Percentiles rank a stretch among this genome's conserved stretches.
phyloP scores from a whole-genome alignment of 1,140 invertebrate genomes.

The Lasioglossum baleicum region DNA sequence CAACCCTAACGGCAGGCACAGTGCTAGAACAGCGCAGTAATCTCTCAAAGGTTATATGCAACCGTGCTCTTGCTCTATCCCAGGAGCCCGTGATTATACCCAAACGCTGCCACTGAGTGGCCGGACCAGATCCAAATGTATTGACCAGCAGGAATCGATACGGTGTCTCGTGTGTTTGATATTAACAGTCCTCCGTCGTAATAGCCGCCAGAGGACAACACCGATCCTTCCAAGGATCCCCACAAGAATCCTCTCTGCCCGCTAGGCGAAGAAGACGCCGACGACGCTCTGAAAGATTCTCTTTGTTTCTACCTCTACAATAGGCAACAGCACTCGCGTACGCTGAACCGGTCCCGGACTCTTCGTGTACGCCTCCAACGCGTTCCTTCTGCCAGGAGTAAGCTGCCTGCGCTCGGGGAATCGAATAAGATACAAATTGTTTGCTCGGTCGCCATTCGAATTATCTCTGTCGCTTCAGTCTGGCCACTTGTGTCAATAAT shows the following conservation, averaged over 20 bases:
- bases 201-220: neutral
- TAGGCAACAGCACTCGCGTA: neutral
- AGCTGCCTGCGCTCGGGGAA: too few species aligned
- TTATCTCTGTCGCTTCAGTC: too few species aligned
- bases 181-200: neutral
- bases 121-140: neutral
- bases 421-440: too few species aligned
- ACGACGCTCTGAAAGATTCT: too few species aligned
- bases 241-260: too few species aligned
- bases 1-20: too few species aligned
- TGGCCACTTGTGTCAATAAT: too few species aligned
- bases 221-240: too few species aligned
- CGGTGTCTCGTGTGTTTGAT: neutral
- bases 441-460: too few species aligned
- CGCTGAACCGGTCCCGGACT: constrained; percentile 28
- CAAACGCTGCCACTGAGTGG: neutral
- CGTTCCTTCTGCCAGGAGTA: too few species aligned
- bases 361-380: neutral
- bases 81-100: neutral
- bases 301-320: constrained; percentile 33
- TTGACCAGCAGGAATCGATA: neutral
- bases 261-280: neutral
- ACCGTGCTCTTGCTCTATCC: neutral
- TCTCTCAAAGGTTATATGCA: neutral
- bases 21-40: neutral